Base-by-base conservation (phyloP, 2,113 vertebrate species). In the Grallaria varia region DNA sequence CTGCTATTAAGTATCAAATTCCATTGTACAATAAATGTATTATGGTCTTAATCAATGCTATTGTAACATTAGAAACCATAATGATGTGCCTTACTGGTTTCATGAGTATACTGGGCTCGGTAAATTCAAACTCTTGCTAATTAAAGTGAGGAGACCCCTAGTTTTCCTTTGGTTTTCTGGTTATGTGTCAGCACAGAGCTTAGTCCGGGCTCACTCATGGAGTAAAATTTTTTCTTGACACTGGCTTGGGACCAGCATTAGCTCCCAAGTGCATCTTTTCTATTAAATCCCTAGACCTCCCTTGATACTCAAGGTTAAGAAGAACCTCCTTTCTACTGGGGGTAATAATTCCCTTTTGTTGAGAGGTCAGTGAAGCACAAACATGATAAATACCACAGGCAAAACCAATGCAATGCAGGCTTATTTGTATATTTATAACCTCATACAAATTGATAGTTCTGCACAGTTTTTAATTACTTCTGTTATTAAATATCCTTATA, bases 381-480 rank as follows among this genome's bases (percentile, higher is more conserved):
- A 63, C 62, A 40, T 4, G 0, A 25, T 69, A 93, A 92, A 80
- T 80, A 69, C 52, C 37, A 53, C 20, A 39, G 45, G 69, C 9
- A 68, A 90, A 90, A 68, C 33, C 33, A 66, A 40, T 3, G 4
- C 28, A 84, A 45, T 30, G 12, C 25, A 9, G 1, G 12, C 15
- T 63, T 84, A n/a, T 84, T 89, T 75, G 5, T 81, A 25, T 79
- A 45, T 64, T 92, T 92, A 84, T 94, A 82, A 14, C 37, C 49
- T 79, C 49, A 73, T 71, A 84, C 33, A 93, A 75, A 81, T 66
- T 24, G 82, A 56, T 64, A 62, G 10, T 31, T 81, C 58, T 76
- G n/a, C 18, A 33, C 22, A 72, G 50, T 87, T 90, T 90, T 87
- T 91, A 91, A 94, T 82, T 76, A 85, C 33, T 81, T 94, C 14